Percentiles rank a stretch among this genome's conserved stretches.
These are phyloP conservation scores for Pseudobourletiella spinata DNA, from an alignment of 1,140 invertebrate genomes.

Conservation along the genomic window DNA sequence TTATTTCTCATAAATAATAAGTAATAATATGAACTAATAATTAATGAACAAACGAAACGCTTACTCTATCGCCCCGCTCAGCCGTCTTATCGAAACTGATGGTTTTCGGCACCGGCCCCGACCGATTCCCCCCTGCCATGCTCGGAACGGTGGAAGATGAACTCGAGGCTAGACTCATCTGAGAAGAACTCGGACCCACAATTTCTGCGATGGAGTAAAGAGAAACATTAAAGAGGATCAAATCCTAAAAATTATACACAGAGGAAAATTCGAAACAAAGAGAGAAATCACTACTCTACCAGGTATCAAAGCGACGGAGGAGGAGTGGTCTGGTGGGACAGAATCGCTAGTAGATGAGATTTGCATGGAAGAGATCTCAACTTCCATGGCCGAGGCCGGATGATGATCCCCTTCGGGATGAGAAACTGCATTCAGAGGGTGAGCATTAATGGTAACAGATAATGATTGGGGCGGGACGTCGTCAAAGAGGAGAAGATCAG, in stretches of 20 bases:
- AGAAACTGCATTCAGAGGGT: constrained; percentile 5
- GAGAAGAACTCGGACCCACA: constrained; percentile 1
- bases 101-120: constrained; percentile 70
- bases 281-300: too few relatives aligned
- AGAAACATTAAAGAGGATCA: too few relatives aligned
- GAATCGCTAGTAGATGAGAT: constrained; percentile 1
- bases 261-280: too few relatives aligned
- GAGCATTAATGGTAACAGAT: not conserved
- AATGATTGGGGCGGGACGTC: constrained; percentile 25
- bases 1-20: too few relatives aligned
- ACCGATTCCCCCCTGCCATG: constrained; percentile 28
- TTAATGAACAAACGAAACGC: not conserved
- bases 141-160: not conserved
- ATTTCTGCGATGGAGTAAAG: constrained; percentile 1
- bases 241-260: too few relatives aligned
- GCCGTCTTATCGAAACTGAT: constrained; percentile 86
- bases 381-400: constrained; percentile 1
- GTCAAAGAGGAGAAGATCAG: constrained; percentile 32
- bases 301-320: not conserved
- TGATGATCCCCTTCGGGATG: constrained; percentile 7
- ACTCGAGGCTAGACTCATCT: not conserved
- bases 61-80: constrained; percentile 61
- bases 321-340: not conserved
- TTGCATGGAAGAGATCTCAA: constrained; percentile 5
- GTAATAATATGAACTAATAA: too few relatives aligned